Base-by-base conservation (phyloP, 2,888 invertebrate genomes). In the Hypsopygia costalis region DNA sequence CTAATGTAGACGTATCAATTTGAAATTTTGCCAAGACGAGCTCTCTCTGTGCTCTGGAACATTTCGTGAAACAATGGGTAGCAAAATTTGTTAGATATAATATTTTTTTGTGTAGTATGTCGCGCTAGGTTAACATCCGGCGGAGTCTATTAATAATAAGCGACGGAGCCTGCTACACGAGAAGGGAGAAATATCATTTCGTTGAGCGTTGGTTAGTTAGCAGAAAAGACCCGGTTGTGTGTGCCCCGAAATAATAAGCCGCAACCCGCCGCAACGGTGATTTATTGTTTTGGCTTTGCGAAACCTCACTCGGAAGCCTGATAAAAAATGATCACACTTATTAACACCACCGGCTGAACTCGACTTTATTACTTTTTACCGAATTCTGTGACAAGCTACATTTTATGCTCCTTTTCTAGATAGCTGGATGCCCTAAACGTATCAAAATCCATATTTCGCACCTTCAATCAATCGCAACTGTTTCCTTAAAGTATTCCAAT, bases 301-400 rank as follows among this genome's bases (percentile, higher is more conserved):
- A 74, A 79, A 79, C 79, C 83, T 78, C 79, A 79, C 78, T 78
- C 75, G 75, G 78, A 78, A 77, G 69, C 67, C 63, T 69, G 76
- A 75, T 83, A 86, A 85, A 85, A 85, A 85, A 85, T 83, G 80
- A 83, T 81, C 80, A 69, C 71, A 72, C 81, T 85, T 83, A 85
- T 85, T 85, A 83, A 83, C 80, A 79, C 69, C 69, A 62, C 67
- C 58, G 70, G 60, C 64, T 66, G 66, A 69, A 65, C 66, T 63
- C 69, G 65, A 72, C 73, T 80, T 77, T 76, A 81, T 81, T 79
- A 74, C 64, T 66, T 63, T 65, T 64, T 69, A 62, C 66, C 69
- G 56, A 75, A 39, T 39, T n/a, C 39, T 39, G 39, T 39, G 33
- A 39, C 38, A 33, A 28, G 38, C 38, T 12, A 38, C 31, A 25